Percentiles rank a stretch among this genome's conserved stretches.
These are phyloP conservation scores for Temnothorax rugatulus DNA, from an alignment of 2,888 invertebrate species.

Conservation along the genomic window DNA sequence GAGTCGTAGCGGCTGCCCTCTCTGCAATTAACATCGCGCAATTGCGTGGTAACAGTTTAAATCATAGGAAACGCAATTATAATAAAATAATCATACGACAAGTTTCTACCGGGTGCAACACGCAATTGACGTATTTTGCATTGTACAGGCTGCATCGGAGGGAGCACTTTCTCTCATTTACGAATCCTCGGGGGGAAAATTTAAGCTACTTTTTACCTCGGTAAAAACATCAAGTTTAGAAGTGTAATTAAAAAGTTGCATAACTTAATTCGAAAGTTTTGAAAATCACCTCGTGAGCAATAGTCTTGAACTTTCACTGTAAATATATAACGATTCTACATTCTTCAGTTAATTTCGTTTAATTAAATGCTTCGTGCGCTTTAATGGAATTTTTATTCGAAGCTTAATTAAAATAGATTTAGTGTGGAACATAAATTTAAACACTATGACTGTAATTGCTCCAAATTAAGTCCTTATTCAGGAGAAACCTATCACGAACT, in stretches of 20 bases:
- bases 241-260: constrained; percentile 25
- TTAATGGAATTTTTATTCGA: constrained; percentile 6
- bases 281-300: neutral
- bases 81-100: constrained; percentile 44
- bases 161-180: constrained; percentile 12
- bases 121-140: constrained; percentile 26
- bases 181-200: neutral
- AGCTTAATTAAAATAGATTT: constrained; percentile 13
- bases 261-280: constrained; percentile 26
- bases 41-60: constrained; percentile 33
- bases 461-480: neutral
- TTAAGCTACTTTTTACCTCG: constrained; percentile 12
- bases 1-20: constrained; percentile 80
- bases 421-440: constrained; percentile 11
- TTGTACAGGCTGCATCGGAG: constrained; percentile 16
- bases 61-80: constrained; percentile 30
- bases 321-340: neutral
- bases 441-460: neutral
- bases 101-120: neutral
- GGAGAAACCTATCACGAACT: neutral
- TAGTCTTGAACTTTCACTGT: constrained; percentile 21
- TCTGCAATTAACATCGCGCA: constrained; percentile 69
- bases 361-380: constrained; percentile 4
- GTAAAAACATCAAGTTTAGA: neutral
- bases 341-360: constrained; percentile 6